Evolutionary conservation across 2,888 invertebrate species (phyloP).

Genomic region (Drosophila nr. fundita): DNA sequence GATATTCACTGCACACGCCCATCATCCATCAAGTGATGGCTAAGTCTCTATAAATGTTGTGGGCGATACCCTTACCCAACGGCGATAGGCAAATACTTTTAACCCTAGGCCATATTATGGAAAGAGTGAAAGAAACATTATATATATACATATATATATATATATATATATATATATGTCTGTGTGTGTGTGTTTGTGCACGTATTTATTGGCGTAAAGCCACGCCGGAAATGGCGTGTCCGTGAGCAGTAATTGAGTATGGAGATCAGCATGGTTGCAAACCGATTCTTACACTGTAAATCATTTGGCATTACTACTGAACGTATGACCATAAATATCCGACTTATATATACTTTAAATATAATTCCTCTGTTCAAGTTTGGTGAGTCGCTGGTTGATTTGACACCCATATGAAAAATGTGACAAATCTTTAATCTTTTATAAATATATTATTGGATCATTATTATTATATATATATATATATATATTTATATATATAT

Average conservation of each 20-base stretch:
- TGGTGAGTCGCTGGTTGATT: background rate
- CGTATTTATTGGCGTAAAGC: background rate
- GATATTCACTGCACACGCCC: background rate
- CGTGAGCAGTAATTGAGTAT: slow-evolving; percentile 5
- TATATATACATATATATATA: background rate
- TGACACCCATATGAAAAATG: background rate
- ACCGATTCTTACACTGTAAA: background rate
- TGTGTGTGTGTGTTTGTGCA: background rate
- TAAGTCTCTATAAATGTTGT: background rate
- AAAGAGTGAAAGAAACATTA: background rate
- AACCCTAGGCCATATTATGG: background rate
- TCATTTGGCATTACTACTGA: background rate
- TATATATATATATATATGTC: fast-evolving
- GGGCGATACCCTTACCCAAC: slow-evolving; percentile 1
- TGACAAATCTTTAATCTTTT: background rate
- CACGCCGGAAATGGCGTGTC: slow-evolving; percentile 9
- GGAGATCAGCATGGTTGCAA: background rate
- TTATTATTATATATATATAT: background rate
- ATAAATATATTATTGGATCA: background rate
- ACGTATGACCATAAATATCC: background rate
- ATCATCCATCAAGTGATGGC: slow-evolving; percentile 1
- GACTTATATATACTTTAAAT: background rate
- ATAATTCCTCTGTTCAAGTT: background rate
- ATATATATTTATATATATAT: no score
- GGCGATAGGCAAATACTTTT: background rate